Evolutionary conservation across 1,140 invertebrate genomes (phyloP), one percentile per base, ranked within the genome.

Genomic region (Cotesia vestalis): DNA sequence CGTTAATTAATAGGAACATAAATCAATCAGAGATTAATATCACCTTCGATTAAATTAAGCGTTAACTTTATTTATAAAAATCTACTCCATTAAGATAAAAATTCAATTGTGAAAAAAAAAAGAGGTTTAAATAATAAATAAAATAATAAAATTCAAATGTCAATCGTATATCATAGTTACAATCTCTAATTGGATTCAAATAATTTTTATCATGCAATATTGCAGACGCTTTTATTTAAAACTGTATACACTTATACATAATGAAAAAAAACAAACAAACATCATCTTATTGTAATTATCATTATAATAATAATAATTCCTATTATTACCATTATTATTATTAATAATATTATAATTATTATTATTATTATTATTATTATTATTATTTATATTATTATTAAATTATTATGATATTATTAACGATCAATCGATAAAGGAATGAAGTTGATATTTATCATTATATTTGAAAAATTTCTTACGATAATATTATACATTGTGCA

Each of bases 401-500:
- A 35, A 63, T 52, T 63, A 51, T 63, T 71, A 46, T 63, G 46
- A 67, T 67, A 67, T 17, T 27, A 46, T 46, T 46, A 46, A 46
- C 53, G 27, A 77, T 66, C 66, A 67, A 55, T 55, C 64, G 52
- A 57, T 72, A 68, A 70, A 63, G 34, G 1, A 69, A 69, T 34
- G 59, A 60, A 69, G 35, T 59, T 69, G 40, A 69, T 68, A 38
- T 57, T 17, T 76, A 77, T 52, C 64, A 79, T 62, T 63, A 68
- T 77, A 78, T 73, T 75, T 73, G 75, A 78, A 76, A 72, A 77
- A 77, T 82, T 83, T 83, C 82, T 81, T 83, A 83, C 79, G 72
- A 75, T 78, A 80, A 80, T 75, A 78, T 46, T 62, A 76, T 68
- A 53, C 59, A 61, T 46, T 53, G 60, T 71, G 69, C 51, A 51